Evolutionary conservation across 2,113 vertebrate species (phyloP).

Genomic region (Oxygymnocypris stewartii): DNA sequence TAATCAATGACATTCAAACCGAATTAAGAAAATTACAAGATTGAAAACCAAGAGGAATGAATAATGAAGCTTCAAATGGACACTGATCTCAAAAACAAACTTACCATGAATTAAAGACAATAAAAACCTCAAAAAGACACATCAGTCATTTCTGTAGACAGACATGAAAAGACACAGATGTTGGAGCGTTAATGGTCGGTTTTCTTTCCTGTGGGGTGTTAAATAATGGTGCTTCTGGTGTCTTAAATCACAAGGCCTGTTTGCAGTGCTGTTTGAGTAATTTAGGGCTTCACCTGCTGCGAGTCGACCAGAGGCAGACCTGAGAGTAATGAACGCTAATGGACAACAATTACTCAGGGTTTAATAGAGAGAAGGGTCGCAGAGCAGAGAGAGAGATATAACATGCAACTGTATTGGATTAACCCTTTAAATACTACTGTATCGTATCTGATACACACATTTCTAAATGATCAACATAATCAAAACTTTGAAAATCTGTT

Average conservation of each 20-base stretch:
- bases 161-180: no score
- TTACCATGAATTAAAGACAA: background rate
- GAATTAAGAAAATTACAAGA: background rate
- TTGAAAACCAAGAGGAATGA: background rate
- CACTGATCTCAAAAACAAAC: background rate
- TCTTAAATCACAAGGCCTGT: slow-evolving; percentile 9
- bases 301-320: background rate
- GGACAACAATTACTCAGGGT: background rate
- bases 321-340: slow-evolving; percentile 5
- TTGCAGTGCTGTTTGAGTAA: background rate
- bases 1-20: background rate
- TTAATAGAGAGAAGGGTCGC: background rate
- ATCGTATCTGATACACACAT: background rate
- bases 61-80: background rate
- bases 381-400: background rate
- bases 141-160: background rate
- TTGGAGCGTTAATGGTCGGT: background rate
- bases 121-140: background rate
- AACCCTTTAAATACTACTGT: background rate
- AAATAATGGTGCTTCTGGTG: background rate
- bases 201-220: background rate
- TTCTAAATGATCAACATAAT: background rate
- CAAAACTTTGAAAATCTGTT: background rate
- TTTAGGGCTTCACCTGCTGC: background rate
- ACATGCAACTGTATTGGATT: background rate